Base-by-base conservation (phyloP, 2,797 vertebrate species). In the Pangasius mekongensis region DNA sequence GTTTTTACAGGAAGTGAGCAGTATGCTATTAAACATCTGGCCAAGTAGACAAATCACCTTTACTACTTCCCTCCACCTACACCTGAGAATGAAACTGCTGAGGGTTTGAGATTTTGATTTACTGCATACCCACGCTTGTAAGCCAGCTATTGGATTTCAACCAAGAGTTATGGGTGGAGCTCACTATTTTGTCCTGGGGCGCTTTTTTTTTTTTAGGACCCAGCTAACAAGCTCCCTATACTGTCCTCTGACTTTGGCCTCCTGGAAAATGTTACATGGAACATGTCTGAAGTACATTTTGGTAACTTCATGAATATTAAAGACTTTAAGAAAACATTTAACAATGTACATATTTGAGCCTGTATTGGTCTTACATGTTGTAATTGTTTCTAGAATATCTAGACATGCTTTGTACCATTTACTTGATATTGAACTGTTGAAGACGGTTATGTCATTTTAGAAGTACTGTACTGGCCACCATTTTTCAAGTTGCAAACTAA, bases 1-100 rank as follows among this genome's bases (percentile, higher is more conserved):
- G 85, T 92, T 94, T 92, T 73, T 87, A 91, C 88, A 87, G 89
- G 52, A 92, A 83, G 87, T 83, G 89, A 84, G 88, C 73, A 52
- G 81, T 82, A 76, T 74, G 76, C 87, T 86, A 90, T 83, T 71
- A 91, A 92, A 86, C 91, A 92, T 90, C 91, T 92, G 90, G 87
- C 39, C 77, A 66, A 86, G 76, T 66, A 89, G 81, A 91, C 81
- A 83, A 71, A 90, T 87, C 52, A 86, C 69, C n/a, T 81, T 36
- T 43, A 60, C 56, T 83, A 7, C 73, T 58, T 85, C 18, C 36
- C 22, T 43, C 8, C 62, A 85, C 77, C 39, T 83, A 47, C 76
- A 89, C 60, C 60, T 87, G 62, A 86, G 60, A 87, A 67, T 77
- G 2, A 33, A 77, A 66, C 11, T 43, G 36, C 18, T n/a, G 52